Base-by-base conservation (phyloP, 1,140 invertebrate species). In the Caerostris darwini region DNA sequence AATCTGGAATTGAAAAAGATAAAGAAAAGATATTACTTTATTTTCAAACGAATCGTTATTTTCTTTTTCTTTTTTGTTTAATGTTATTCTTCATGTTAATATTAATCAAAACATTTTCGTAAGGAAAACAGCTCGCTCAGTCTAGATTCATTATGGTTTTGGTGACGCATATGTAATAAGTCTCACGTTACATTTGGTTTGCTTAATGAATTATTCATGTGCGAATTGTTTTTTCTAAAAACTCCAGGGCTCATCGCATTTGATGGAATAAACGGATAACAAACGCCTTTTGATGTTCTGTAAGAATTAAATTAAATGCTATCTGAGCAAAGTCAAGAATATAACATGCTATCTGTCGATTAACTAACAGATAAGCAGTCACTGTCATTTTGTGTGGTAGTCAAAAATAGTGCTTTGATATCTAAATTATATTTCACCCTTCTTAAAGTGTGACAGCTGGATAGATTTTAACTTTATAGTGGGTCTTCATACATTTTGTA, bases 181-280 rank as follows among this genome's bases (percentile, higher is more conserved):
- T 64, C n/a, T 88, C 86, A 7, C 8, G 7, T 61, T 88, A 64
- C 86, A 53, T 83, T 57, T 54, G 54, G 82, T n/a, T 57, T 14
- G 3, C 56, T 67, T 88, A 19, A 88, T 88, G 86, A 61, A 88
- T 88, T 88, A 88, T 88, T 88, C 64, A 88, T 88, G 34, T 4
- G 6, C 19, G 34, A 50, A 6, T 3, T 64, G 34, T 14, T n/a
- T 88, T 88, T 88, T 34, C 5, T 14, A 19, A 85, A 85, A 58
- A 54, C n/a, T 85, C 19, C 10, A 10, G 3, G 56, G 54, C 82
- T 83, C 82, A 5, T 34, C 19, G 7, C 54, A 19, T 19, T 59
- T 54, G 53, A 77, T 53, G 71, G 5, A 12, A 7, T 50, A 50
- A 19, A 50, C 8, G 10, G 34, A 50, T 12, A 50, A 77, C 19